Base-by-base conservation (phyloP, 2,113 vertebrate species). In the Poicephalus gulielmi region DNA sequence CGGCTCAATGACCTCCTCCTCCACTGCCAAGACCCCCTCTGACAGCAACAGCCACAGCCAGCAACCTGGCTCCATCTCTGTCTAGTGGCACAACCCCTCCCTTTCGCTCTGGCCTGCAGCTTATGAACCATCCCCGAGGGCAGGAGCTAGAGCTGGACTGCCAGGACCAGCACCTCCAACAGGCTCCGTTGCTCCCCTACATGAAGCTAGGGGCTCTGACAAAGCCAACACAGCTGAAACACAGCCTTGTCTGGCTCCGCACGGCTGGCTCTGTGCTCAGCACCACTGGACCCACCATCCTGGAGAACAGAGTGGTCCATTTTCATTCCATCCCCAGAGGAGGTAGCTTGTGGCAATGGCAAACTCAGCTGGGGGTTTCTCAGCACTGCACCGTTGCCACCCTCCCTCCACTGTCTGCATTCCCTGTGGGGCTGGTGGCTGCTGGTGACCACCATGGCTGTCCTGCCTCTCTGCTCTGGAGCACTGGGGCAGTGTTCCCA, bases 31-130 rank as follows among this genome's bases (percentile, higher is more conserved):
- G 92, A 97, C 96, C 63, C 96, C 96, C 33, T 98, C 98, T 0
- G 98, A 98, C 82, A 99, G 98, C 94, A 98, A 98, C 97, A 98
- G 98, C 77, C 96, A 98, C 96, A 98, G 98, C 81, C 97, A 95
- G 79, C 64, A 75, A 0, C 80, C 55, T 0, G 94, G 88, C 76
- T 95, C 95, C 1, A 3, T 35, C 52, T 96, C 96, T 5, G 91
- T 87, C 49, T 94, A 76, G 92, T 2, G 1, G 23, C 27, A 6
- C 35, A 14, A 8, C 5, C 17, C 10, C 33, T 86, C 30, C 66
- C 44, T 82, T 70, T 35, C 0, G 7, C 86, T 80, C 57, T 47
- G 62, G 46, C 64, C 55, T 11, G 35, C 33, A 67, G 66, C 49
- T 76, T 28, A 57, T 1, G 68, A 74, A 95, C 74, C 43, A 39